Conservation (phyloP, 2,797 vertebrate genomes). For the Bovichtus diacanthus region DNA sequence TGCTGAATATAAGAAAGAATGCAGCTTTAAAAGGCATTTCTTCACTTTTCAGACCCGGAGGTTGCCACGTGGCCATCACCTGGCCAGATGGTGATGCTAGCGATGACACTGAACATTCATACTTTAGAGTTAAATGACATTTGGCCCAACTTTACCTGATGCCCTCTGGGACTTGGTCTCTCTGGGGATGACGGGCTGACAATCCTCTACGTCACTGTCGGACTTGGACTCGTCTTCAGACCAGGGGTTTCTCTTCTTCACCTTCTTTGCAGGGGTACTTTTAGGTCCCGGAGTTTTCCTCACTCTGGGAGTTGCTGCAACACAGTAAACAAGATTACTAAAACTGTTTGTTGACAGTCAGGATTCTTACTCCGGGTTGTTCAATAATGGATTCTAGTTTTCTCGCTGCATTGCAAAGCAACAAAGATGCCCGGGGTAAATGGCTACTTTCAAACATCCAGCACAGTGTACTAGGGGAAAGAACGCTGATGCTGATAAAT, state of each 20-base stretch:
- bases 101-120: no score
- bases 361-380: conserved; percentile 3
- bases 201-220: conserved; percentile 93
- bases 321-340: conserved; percentile 12
- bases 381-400: conserved; percentile 37
- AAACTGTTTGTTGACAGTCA: conserved; percentile 1
- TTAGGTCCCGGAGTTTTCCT: conserved; percentile 90
- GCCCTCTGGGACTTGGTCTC: conserved; percentile 94
- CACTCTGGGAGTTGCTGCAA: conserved; percentile 83
- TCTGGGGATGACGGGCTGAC: conserved; percentile 92
- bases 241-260: conserved; percentile 98
- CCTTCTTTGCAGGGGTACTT: conserved; percentile 86
- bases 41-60: no score
- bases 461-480: background rate
- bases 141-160: conserved; percentile 84
- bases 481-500: conserved; percentile 1
- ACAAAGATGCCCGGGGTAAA: background rate
- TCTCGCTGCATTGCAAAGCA: background rate
- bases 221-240: conserved; percentile 96
- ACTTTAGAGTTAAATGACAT: background rate
- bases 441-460: background rate
- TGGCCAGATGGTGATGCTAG: background rate
- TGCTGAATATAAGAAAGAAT: no score
- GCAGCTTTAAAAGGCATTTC: no score
- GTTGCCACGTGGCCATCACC: no score